Evolutionary conservation across 2,888 invertebrate species (phyloP).

Genomic region (Dyspetes luteomarginatus): DNA sequence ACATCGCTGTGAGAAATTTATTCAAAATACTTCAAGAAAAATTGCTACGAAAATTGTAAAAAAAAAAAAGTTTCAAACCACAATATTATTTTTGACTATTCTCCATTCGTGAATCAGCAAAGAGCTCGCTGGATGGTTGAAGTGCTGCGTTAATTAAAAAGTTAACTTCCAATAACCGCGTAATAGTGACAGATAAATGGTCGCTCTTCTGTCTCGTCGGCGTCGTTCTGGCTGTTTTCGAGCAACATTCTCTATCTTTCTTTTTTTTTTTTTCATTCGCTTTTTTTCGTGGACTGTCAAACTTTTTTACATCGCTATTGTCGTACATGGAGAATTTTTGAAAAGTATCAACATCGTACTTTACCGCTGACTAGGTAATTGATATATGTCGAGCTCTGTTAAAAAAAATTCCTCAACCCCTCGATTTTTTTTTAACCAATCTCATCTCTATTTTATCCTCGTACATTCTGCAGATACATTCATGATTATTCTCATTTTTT

Average conservation of each 20-base stretch:
- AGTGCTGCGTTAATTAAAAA: constrained; percentile 79
- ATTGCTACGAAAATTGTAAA: not conserved
- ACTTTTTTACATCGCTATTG: constrained; percentile 55
- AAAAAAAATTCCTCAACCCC: constrained; percentile 55
- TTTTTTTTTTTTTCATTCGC: constrained; percentile 1
- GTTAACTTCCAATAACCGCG: constrained; percentile 67
- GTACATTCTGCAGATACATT: not conserved
- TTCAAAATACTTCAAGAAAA: constrained; percentile 10
- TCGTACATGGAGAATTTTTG: constrained; percentile 26
- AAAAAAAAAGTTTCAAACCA: not conserved
- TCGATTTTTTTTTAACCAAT: constrained; percentile 10
- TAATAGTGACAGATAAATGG: constrained; percentile 76
- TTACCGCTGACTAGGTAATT: constrained; percentile 74
- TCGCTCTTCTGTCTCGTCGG: constrained; percentile 65
- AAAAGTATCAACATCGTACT: constrained; percentile 29
- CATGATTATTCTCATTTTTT: constrained; percentile 55
- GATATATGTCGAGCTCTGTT: constrained; percentile 74
- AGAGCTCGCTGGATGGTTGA: constrained; percentile 3
- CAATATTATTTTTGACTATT: not conserved
- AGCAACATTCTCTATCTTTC: constrained; percentile 46
- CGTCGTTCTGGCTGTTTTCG: constrained; percentile 62
- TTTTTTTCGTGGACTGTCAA: constrained; percentile 47
- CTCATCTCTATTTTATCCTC: constrained; percentile 53
- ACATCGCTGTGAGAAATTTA: not conserved
- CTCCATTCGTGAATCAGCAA: constrained; percentile 43